These are phyloP conservation scores for Grammomys dolichurus DNA, from an alignment of 2,113 vertebrate species.

Conservation along the genomic window DNA sequence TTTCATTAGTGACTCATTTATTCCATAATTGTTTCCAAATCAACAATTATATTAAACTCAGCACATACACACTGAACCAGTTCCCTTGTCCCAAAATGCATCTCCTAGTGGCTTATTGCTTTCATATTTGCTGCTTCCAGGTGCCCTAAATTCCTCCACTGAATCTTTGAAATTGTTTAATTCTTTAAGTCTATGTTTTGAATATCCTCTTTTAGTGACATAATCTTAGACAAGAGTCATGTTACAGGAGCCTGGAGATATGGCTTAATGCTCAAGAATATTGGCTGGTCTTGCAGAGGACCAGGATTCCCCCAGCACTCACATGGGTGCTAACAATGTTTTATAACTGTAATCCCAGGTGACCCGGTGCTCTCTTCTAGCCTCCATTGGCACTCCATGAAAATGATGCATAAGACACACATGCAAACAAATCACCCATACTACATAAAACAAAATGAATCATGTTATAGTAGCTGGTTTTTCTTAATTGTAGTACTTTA, in stretches of 20 bases:
- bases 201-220: conserved; percentile 19
- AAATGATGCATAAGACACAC: neutral
- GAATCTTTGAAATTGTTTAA: conserved; percentile 15
- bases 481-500: conserved; percentile 42
- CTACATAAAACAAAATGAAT: neutral
- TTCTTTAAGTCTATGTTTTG: neutral
- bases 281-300: neutral
- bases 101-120: neutral
- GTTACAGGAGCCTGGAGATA: neutral
- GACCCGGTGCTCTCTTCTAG: neutral
- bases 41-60: neutral
- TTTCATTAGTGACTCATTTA: neutral
- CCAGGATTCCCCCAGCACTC: neutral
- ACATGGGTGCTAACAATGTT: neutral
- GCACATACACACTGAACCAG: neutral
- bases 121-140: neutral
- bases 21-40: neutral
- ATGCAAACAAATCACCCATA: neutral
- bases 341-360: neutral
- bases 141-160: neutral
- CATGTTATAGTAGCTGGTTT: neutral
- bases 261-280: neutral
- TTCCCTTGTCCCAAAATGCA: neutral
- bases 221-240: neutral
- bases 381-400: neutral